Percentiles rank a stretch among this genome's conserved stretches.
phyloP scores from a whole-genome alignment of 2,797 vertebrate genomes.

The Silurus lanzhouensis region DNA sequence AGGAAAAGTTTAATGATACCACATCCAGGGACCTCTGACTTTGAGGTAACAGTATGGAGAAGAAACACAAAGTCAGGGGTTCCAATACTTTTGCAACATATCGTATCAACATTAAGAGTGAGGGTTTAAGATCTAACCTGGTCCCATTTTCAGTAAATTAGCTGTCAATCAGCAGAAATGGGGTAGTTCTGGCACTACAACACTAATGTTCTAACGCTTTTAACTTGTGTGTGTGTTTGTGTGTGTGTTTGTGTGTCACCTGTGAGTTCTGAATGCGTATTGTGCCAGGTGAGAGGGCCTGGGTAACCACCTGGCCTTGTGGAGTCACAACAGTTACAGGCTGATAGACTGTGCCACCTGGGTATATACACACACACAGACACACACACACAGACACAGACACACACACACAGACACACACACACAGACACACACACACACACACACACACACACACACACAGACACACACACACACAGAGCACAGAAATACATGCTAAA shows the following conservation, averaged over 20 bases:
- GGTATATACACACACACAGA: conserved; percentile 25
- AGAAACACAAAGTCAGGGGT: too few relatives aligned
- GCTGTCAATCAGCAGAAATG: neutral
- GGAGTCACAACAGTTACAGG: conserved; percentile 87
- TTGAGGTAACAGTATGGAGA: too few relatives aligned
- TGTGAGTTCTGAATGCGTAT: conserved; percentile 87
- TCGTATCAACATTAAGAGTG: too few relatives aligned
- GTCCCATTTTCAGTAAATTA: neutral
- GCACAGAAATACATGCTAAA: neutral
- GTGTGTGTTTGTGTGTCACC: conserved; percentile 63
- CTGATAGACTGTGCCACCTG: conserved; percentile 84
- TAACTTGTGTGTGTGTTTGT: neutral
- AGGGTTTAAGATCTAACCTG: neutral
- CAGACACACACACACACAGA: conserved; percentile 2
- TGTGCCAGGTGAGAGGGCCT: conserved; percentile 81
- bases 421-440: conserved; percentile 33
- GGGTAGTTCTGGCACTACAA: neutral
- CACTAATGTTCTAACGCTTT: neutral
- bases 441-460: neutral
- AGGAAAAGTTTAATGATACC: too few relatives aligned
- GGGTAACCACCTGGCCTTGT: conserved; percentile 85
- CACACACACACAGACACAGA: conserved; percentile 17
- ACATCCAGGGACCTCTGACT: too few relatives aligned
- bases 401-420: conserved; percentile 33
- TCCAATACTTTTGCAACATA: too few relatives aligned